Evolutionary conservation across 2,888 invertebrate species (phyloP).

Genomic region (Poecilus cupreus): DNA sequence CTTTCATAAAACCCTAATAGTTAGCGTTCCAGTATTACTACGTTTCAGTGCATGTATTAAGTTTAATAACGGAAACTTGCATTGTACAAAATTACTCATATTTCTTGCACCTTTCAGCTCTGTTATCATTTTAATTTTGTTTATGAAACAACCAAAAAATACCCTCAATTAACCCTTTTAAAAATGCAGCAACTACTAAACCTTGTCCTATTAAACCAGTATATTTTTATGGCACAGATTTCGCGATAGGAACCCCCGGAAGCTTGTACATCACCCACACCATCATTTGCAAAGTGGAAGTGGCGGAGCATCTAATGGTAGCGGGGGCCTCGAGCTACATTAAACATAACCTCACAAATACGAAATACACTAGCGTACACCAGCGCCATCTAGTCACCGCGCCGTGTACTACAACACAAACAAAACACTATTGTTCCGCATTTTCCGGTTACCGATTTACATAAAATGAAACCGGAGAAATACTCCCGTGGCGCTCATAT

Average conservation of each 20-base stretch:
- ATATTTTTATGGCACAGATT: not conserved
- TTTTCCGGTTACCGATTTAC: conserved; percentile 24
- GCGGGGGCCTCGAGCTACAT: not conserved
- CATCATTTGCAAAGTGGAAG: conserved; percentile 4
- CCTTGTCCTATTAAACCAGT: not conserved
- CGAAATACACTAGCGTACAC: not conserved
- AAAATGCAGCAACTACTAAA: not conserved
- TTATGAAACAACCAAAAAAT: too few relatives aligned
- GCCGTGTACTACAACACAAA: not conserved
- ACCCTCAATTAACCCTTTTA: too few relatives aligned
- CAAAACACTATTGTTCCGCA: conserved; percentile 16
- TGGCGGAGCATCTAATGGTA: not conserved
- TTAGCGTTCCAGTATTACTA: too few relatives aligned
- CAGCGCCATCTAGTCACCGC: not conserved
- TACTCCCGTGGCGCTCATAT: not conserved
- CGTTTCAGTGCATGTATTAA: too few relatives aligned
- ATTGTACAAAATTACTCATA: too few relatives aligned
- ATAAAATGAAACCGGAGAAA: conserved; percentile 37
- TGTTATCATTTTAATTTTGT: too few relatives aligned
- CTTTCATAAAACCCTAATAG: too few relatives aligned
- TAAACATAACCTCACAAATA: not conserved
- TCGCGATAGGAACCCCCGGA: not conserved
- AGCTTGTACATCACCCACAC: not conserved
- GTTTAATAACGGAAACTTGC: too few relatives aligned
- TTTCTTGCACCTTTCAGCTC: too few relatives aligned